Evolutionary conservation across 53 echinoderm and acorn worm genomes (phyloP).

Genomic region (Astropecten irregularis): DNA sequence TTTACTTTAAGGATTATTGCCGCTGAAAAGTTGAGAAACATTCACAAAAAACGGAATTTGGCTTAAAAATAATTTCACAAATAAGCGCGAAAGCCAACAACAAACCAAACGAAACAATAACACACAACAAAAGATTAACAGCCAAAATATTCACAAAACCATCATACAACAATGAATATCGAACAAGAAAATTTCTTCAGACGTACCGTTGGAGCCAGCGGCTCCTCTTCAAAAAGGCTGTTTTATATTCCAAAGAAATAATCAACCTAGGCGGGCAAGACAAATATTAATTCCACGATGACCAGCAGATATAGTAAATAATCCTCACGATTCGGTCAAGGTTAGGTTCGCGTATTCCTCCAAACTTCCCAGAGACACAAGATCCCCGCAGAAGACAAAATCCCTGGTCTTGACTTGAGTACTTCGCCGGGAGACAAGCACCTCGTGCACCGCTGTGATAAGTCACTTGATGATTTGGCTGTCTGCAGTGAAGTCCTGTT

Average conservation of each 20-base stretch:
- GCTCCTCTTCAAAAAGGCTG: background rate
- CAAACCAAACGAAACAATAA: background rate
- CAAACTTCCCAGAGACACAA: background rate
- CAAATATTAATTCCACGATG: constrained; percentile 10
- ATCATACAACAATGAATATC: background rate
- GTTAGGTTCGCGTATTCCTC: constrained; percentile 13
- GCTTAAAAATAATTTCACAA: no score
- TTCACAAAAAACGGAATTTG: no score
- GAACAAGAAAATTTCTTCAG: no score
- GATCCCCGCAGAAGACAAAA: background rate
- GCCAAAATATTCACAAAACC: no score
- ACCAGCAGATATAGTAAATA: background rate
- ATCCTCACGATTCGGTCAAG: background rate
- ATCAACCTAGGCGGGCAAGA: background rate
- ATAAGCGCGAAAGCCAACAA: no score
- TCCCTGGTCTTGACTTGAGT: background rate
- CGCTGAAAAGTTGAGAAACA: no score
- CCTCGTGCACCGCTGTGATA: background rate
- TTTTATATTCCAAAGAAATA: constrained; percentile 21
- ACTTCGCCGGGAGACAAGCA: background rate
- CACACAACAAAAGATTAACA: background rate
- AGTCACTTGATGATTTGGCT: constrained; percentile 11
- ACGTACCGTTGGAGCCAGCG: constrained; percentile 31
- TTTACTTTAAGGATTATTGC: no score
- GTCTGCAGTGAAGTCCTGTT: background rate